Evolutionary conservation across 2,888 invertebrate species (phyloP).

Genomic region (Tachina fera): DNA sequence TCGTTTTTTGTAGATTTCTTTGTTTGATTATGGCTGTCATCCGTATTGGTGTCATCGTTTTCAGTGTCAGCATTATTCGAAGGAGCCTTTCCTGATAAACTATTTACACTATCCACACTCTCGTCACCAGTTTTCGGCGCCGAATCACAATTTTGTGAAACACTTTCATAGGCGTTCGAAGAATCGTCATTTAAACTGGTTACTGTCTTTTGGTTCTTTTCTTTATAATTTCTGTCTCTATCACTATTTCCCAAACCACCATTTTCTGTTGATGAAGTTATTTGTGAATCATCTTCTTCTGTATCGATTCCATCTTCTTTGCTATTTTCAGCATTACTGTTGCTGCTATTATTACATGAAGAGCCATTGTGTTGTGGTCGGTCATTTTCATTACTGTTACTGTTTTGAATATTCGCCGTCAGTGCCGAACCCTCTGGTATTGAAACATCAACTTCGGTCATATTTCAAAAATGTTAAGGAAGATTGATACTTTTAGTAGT

Average conservation of each 20-base stretch:
- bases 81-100: conserved; percentile 70
- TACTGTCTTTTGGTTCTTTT: conserved; percentile 39
- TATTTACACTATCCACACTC: conserved; percentile 73
- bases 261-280: conserved; percentile 79
- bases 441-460: conserved; percentile 80
- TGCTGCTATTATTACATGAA: conserved; percentile 74
- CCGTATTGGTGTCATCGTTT: conserved; percentile 64
- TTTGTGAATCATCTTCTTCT: conserved; percentile 80
- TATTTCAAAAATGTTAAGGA: conserved; percentile 55
- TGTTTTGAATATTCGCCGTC: conserved; percentile 73
- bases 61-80: conserved; percentile 60
- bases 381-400: conserved; percentile 39
- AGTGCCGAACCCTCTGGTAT: conserved; percentile 79
- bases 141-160: conserved; percentile 64
- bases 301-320: conserved; percentile 74
- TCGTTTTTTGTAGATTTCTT: conserved; percentile 65
- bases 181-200: conserved; percentile 66
- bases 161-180: conserved; percentile 66
- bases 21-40: conserved; percentile 57
- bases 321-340: conserved; percentile 65
- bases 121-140: conserved; percentile 70
- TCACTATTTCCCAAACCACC: conserved; percentile 71
- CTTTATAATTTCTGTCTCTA: conserved; percentile 36
- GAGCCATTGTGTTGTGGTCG: conserved; percentile 72
- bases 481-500: conserved; percentile 4